Conservation (phyloP, 2,888 invertebrate species). For the Nomada fabriciana region DNA sequence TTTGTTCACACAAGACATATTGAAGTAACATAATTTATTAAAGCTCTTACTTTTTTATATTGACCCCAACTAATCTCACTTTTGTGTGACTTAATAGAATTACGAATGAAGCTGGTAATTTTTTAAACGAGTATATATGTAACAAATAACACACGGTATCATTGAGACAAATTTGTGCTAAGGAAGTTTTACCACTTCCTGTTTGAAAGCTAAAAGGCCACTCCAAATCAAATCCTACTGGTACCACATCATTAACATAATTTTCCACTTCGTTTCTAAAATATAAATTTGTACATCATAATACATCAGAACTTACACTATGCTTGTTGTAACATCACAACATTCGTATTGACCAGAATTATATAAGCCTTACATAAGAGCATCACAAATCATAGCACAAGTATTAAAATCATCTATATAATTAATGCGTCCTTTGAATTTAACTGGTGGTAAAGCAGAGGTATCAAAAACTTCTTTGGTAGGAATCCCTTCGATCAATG, state of each 20-base stretch:
- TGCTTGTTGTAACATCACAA: background rate
- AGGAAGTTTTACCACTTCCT: slow-evolving; percentile 87
- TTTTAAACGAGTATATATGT: slow-evolving; percentile 86
- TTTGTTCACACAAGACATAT: background rate
- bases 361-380: slow-evolving; percentile 76
- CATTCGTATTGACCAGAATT: background rate
- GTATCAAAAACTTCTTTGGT: slow-evolving; percentile 61
- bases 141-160: slow-evolving; percentile 86
- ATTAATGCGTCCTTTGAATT: slow-evolving; percentile 77
- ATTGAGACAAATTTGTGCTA: slow-evolving; percentile 87
- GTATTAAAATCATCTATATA: slow-evolving; percentile 76
- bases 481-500: slow-evolving; percentile 37
- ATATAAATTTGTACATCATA: slow-evolving; percentile 25
- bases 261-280: slow-evolving; percentile 81
- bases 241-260: slow-evolving; percentile 80
- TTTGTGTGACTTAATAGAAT: slow-evolving; percentile 86
- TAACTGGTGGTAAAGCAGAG: slow-evolving; percentile 66
- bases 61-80: slow-evolving; percentile 87
- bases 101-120: slow-evolving; percentile 86
- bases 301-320: slow-evolving; percentile 18
- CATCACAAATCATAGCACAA: slow-evolving; percentile 78
- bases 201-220: slow-evolving; percentile 88
- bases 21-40: background rate
- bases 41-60: slow-evolving; percentile 87
- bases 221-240: slow-evolving; percentile 88